Base-by-base conservation (phyloP, 1,140 invertebrate genomes). In the Wasmannia auropunctata region DNA sequence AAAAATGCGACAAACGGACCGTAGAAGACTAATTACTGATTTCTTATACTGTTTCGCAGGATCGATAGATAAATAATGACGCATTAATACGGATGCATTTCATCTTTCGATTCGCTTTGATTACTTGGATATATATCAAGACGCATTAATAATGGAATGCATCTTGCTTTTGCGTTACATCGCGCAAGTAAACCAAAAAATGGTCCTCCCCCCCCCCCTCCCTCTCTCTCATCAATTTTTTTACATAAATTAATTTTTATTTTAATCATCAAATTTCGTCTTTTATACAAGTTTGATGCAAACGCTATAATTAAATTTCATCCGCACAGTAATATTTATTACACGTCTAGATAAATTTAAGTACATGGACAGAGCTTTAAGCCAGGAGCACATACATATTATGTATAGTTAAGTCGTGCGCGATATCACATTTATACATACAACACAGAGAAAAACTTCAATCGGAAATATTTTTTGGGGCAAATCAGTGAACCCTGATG, bases 41-140 rank as follows among this genome's bases (percentile, higher is more conserved):
- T 74, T 46, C 43, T 5, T 3, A 3, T 14, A 69, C 16, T 25
- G 10, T 69, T 69, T 28, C 40, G 22, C 22, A 22, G 4, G 22
- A 43, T 46, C 65, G 14, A 69, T 43, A 46, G 6, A 16, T 25
- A 25, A 69, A 46, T 28, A 69, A 46, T 46, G 46, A 46, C 0
- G 25, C 40, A 4, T 70, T 70, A 43, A 70, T 22, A 19, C 40
- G 3, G 22, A 46, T 3, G 25, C 22, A n/a, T 1, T 25, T 67
- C 37, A 10, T 49, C 16, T 70, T 46, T 70, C 67, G 25, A 70
- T 46, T 70, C 67, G n/a, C 16, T 69, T 70, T 28, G 37, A 25
- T 49, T 28, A 4, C 43, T n/a, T 14, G 16, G 6, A 31, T 31
- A 46, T 70, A 46, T n/a, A n/a, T n/a, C 1, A 10, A 65, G 10